A percentile compares a stretch with the other conserved stretches of the same genome.
These are phyloP conservation scores for Drosophila burlai DNA, from an alignment of 1,140 invertebrate genomes.

Conservation along the genomic window DNA sequence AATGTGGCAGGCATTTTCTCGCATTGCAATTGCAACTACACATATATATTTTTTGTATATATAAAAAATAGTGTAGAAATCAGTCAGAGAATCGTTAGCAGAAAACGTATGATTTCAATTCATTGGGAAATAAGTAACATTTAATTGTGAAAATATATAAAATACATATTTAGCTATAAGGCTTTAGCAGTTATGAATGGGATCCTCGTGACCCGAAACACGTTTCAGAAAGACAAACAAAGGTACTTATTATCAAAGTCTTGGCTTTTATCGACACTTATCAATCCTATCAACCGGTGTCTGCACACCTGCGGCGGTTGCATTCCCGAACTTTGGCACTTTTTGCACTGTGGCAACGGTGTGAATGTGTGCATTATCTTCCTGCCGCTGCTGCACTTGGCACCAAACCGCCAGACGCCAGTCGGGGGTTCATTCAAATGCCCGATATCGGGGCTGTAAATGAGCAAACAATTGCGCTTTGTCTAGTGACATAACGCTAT, in stretches of 20 bases:
- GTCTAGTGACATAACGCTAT: conserved; percentile 72
- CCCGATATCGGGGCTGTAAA: conserved; percentile 51
- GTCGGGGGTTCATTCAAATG: conserved; percentile 33
- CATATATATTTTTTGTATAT: background rate
- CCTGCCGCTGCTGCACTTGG: conserved; percentile 33
- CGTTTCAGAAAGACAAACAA: background rate
- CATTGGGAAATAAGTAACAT: background rate
- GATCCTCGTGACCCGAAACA: conserved; percentile 5
- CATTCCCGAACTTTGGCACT: conserved; percentile 24
- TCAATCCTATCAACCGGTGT: conserved; percentile 26
- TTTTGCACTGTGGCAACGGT: conserved; percentile 14
- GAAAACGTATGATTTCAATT: background rate
- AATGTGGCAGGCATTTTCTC: conserved; percentile 24
- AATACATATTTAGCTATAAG: background rate
- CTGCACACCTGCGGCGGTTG: background rate
- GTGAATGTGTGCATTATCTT: conserved; percentile 14
- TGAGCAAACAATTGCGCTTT: conserved; percentile 66
- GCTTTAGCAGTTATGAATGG: conserved; percentile 2
- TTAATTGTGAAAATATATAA: background rate
- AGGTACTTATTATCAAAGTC: conserved; percentile 17
- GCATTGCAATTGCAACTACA: conserved; percentile 4
- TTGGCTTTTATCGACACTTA: conserved; percentile 23
- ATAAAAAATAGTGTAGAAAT: conserved; percentile 10
- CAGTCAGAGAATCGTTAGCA: background rate
- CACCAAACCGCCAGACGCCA: conserved; percentile 15